phyloP scores from a whole-genome alignment of 2,113 vertebrate species.

The Hemibates koningsi region DNA sequence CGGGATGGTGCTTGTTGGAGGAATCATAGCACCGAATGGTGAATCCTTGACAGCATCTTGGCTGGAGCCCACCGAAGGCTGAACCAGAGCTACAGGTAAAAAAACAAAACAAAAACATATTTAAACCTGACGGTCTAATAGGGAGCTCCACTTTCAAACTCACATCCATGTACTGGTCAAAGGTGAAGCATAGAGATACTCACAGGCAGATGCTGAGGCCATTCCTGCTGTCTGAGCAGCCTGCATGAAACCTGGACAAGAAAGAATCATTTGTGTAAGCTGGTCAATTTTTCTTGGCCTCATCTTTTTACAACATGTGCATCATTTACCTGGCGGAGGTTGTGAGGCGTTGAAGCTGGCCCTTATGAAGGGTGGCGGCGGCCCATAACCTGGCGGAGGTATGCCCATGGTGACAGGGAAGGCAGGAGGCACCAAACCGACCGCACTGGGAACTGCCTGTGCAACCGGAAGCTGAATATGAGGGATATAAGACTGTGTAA shows the following conservation, averaged over 20 bases:
- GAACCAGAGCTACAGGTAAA: constrained; percentile 68
- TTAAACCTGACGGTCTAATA: background rate
- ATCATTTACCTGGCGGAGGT: constrained; percentile 86
- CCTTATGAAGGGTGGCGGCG: constrained; percentile 87
- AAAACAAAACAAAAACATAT: background rate
- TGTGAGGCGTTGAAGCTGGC: constrained; percentile 91
- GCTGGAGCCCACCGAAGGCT: constrained; percentile 76
- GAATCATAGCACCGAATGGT: constrained; percentile 80
- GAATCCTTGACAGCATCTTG: constrained; percentile 87
- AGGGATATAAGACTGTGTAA: background rate
- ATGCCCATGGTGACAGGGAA: constrained; percentile 93
- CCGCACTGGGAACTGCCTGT: constrained; percentile 83
- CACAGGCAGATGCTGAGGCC: constrained; percentile 77
- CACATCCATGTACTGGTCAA: background rate
- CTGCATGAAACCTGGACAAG: constrained; percentile 83
- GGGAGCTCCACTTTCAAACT: background rate
- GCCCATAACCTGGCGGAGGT: constrained; percentile 92
- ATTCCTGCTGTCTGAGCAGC: constrained; percentile 80
- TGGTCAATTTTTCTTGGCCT: background rate
- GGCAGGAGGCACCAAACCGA: constrained; percentile 88
- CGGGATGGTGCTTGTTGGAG: constrained; percentile 79
- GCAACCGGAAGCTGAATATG: constrained; percentile 85
- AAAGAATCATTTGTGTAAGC: background rate
- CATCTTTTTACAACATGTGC: background rate
- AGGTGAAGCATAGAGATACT: constrained; percentile 40